A percentile compares a stretch with the other conserved stretches of the same genome.
Evolutionary conservation across 2,113 vertebrate species (phyloP).

Genomic region (Scortum barcoo): DNA sequence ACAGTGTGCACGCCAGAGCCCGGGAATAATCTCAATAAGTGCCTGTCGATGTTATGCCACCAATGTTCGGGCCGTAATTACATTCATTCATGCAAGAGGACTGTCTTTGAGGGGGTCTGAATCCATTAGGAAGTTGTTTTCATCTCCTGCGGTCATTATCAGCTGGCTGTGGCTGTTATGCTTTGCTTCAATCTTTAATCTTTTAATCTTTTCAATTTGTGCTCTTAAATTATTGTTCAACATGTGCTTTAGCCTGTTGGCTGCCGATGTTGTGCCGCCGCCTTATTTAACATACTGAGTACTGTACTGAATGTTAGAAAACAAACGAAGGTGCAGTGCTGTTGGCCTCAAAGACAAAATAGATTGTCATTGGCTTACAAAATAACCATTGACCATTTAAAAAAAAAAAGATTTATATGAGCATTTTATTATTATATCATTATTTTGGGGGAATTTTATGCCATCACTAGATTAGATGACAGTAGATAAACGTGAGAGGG

Average conservation of each 20-base stretch:
- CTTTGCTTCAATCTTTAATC: neutral
- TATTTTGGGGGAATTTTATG: neutral
- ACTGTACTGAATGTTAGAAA: neutral
- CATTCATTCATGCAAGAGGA: slow-evolving; percentile 56
- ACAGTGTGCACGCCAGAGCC: slow-evolving; percentile 38
- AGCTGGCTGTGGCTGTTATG: neutral
- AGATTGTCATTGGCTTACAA: neutral
- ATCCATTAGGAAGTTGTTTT: slow-evolving; percentile 53
- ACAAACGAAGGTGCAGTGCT: neutral
- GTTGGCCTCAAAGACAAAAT: neutral
- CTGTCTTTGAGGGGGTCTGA: slow-evolving; percentile 39
- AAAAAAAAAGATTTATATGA: no score
- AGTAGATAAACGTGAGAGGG: neutral
- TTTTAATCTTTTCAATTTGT: no score
- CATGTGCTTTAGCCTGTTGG: neutral
- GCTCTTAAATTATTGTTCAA: neutral
- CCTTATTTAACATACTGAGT: neutral
- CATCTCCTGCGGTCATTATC: slow-evolving; percentile 29
- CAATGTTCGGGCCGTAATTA: slow-evolving; percentile 51
- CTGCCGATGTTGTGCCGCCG: neutral
- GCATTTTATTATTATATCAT: neutral
- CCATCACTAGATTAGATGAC: neutral
- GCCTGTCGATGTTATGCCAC: slow-evolving; percentile 38
- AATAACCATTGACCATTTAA: no score
- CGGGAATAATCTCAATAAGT: slow-evolving; percentile 49